Base-by-base conservation (phyloP, 2,888 invertebrate genomes). In the Volucella zonaria region DNA sequence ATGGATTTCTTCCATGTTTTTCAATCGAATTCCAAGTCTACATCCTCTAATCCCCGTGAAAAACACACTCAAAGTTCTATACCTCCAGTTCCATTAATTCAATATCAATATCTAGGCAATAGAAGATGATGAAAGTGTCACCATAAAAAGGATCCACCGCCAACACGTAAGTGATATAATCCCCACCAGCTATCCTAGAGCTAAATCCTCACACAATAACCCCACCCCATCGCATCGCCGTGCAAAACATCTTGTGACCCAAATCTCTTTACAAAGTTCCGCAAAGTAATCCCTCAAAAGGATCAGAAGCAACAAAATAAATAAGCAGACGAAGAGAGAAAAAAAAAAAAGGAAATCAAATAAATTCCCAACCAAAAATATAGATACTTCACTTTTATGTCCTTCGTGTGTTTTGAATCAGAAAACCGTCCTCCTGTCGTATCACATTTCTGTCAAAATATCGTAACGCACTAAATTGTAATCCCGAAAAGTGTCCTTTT, bases 371-470 rank as follows among this genome's bases (percentile, higher is more conserved):
- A 43, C 18, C 49, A 66, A 3, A 75, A 56, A 56, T 58, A 40
- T 56, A 75, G 64, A 64, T 49, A 40, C 64, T 56, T 62, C 54
- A 74, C 18, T 54, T 71, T 71, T 71, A 71, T 61, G 14, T 23
- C 52, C 51, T 23, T 38, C 43, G 3, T 45, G 45, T 54, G 62
- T 31, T 73, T 43, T 43, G 71, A 52, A 73, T 73, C 54, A 8
- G 23, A 67, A 59, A 59, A 18, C 23, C 11, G 45, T 6, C 58
- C n/a, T 40, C 31, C 10, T 12, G 38, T 12, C 51, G 43, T 51
- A 64, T 64, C 64, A 40, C 40, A 64, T 67, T 52, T 67, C 43
- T 67, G n/a, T 56, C 40, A 42, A 59, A 43, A 42, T 49, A 38
- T 64, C 43, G 14, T 42, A 40, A 38, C 52, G 31, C 61, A 52